Evolutionary conservation across 2,113 vertebrate genomes (phyloP), one percentile per base, ranked within the genome.

Genomic region (Pardalotus punctatus): DNA sequence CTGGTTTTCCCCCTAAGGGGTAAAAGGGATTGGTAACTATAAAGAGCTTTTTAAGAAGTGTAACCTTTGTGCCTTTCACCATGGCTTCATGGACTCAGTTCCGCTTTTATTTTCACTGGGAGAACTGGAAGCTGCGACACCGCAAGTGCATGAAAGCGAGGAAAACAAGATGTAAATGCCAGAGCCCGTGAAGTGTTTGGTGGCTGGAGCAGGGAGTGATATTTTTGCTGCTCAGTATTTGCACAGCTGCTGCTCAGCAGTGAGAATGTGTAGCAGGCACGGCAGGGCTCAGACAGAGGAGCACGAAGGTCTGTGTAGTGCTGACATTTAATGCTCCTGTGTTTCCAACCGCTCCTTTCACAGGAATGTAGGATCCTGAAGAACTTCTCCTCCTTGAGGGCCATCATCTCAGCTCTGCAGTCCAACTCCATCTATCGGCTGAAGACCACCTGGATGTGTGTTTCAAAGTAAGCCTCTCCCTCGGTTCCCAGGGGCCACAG

Each of bases 321-420:
- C 92, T 97, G 96, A 95, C 93, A 81, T 93, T 94, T 94, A 95
- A 98, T 93, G 95, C 86, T 83, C 58, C 96, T 94, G 42, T 97
- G 77, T 97, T 96, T 95, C 91, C 78, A 87, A 95, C 97, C 50
- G 0, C 95, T 96, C 96, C 88, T 92, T 72, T 28, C 67, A 71
- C 98, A 99, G 99, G 99, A 99, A 97, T 99, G 99, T 72, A 98
- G 99, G 86, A 99, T 99, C 90, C 98, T 99, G 73, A 99, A 99
- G 97, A 99, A 99, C 95, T 99, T 99, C 89, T 99, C 99, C 13
- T 99, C 99, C 38, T 98, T 99, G 95, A 98, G 98, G 93, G 99
- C 99, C 95, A 99, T 99, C 36, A 97, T 99, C 73, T 99, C 99
- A 0, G 99, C 99, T 0, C 97, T 99, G 93, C 99, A 99, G 98